Evolutionary conservation across 2,888 invertebrate species (phyloP).

Genomic region (Horisme vitalbata): DNA sequence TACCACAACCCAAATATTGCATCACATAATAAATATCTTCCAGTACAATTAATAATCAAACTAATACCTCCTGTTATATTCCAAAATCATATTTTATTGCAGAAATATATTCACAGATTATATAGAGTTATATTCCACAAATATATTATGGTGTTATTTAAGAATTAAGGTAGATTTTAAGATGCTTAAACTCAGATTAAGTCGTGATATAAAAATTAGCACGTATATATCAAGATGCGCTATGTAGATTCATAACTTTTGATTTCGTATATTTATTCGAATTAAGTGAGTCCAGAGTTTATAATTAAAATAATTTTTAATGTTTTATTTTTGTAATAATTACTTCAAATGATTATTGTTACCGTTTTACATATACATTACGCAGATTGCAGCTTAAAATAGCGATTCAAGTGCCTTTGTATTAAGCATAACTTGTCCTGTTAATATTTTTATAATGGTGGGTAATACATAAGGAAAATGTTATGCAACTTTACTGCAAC

Average conservation of each 20-base stretch:
- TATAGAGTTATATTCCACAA: slow-evolving; percentile 57
- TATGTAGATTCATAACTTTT: slow-evolving; percentile 9
- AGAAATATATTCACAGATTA: slow-evolving; percentile 64
- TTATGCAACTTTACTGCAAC: too few species aligned
- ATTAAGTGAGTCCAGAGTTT: too few species aligned
- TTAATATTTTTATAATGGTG: slow-evolving; percentile 13
- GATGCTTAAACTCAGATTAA: slow-evolving; percentile 76
- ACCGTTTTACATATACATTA: slow-evolving; percentile 13
- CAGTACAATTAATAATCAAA: slow-evolving; percentile 64
- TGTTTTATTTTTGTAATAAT: background rate
- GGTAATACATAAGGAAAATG: slow-evolving; percentile 15
- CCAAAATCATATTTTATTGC: slow-evolving; percentile 70
- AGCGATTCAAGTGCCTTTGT: slow-evolving; percentile 25
- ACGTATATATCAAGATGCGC: slow-evolving; percentile 38
- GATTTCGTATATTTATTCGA: slow-evolving; percentile 1
- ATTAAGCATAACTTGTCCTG: slow-evolving; percentile 10
- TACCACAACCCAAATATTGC: slow-evolving; percentile 34
- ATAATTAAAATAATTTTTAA: too few species aligned
- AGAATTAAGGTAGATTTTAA: slow-evolving; percentile 61
- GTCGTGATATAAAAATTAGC: slow-evolving; percentile 68
- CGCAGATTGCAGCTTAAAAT: slow-evolving; percentile 24
- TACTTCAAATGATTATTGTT: background rate
- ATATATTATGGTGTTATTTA: slow-evolving; percentile 57
- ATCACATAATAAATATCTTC: slow-evolving; percentile 60
- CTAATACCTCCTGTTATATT: slow-evolving; percentile 76